Percentiles rank a stretch among this genome's conserved stretches.
phyloP scores from a whole-genome alignment of 2,113 vertebrate genomes.

The Phalacrocorax pelagicus region DNA sequence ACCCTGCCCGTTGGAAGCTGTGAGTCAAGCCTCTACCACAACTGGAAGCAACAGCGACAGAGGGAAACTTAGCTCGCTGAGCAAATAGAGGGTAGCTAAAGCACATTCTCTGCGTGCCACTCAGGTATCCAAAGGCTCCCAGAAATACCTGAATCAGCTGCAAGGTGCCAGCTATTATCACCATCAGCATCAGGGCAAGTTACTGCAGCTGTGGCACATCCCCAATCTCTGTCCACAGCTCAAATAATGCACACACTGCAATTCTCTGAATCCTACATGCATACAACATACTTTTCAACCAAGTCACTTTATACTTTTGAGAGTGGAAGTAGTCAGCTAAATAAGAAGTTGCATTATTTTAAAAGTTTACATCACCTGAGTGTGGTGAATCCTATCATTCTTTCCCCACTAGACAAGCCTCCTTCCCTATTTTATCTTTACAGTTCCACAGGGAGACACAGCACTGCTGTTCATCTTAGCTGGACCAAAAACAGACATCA shows the following conservation, averaged over 20 bases:
- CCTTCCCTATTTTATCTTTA: background rate
- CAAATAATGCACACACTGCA: accelerated
- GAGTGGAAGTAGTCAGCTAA: background rate
- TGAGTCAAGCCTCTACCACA: background rate
- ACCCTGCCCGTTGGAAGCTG: accelerated
- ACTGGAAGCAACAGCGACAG: background rate
- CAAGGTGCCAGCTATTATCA: background rate
- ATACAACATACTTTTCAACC: background rate
- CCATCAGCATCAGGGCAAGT: background rate
- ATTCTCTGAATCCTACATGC: background rate
- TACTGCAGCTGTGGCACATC: background rate
- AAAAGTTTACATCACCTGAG: background rate
- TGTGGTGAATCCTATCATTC: background rate
- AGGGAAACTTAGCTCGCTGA: background rate
- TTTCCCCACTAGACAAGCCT: background rate
- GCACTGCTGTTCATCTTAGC: background rate
- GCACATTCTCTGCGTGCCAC: background rate
- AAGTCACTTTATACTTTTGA: background rate
- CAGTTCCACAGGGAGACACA: background rate
- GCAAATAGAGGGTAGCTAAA: background rate
- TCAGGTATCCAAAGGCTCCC: background rate
- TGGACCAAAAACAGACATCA: accelerated
- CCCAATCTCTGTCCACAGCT: background rate
- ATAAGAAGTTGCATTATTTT: background rate
- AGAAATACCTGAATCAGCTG: background rate